phyloP scores from a whole-genome alignment of 2,797 vertebrate species.

The Coregonus sp. region DNA sequence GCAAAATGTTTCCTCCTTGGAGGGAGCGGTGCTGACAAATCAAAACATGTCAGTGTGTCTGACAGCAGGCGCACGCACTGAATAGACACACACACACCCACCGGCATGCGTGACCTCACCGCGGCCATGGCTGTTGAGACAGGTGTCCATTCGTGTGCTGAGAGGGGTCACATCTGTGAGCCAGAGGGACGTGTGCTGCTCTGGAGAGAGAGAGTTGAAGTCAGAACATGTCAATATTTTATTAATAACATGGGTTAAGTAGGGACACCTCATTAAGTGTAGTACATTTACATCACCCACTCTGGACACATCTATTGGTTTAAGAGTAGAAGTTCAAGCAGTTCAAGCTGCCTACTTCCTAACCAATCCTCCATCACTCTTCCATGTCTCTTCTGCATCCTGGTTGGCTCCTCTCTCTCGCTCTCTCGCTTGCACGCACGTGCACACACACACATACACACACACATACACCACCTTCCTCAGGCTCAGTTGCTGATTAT shows the following conservation, averaged over 20 bases:
- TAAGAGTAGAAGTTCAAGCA: background rate
- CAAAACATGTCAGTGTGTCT: conserved; percentile 57
- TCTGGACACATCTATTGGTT: conserved; percentile 51
- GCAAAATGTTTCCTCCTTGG: conserved; percentile 46
- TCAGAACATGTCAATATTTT: conserved; percentile 57
- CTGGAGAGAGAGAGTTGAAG: conserved; percentile 39
- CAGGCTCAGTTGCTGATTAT: conserved; percentile 8
- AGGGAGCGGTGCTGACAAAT: conserved; percentile 58
- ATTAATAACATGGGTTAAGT: conserved; percentile 58
- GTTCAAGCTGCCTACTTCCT: conserved; percentile 39
- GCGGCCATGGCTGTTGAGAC: conserved; percentile 62
- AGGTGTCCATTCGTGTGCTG: conserved; percentile 59
- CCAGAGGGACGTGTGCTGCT: conserved; percentile 55
- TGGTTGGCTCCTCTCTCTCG: conserved; percentile 23
- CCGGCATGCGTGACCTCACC: conserved; percentile 56
- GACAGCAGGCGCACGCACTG: conserved; percentile 32
- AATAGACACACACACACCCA: conserved; percentile 37
- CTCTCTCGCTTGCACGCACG: background rate
- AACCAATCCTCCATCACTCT: conserved; percentile 38
- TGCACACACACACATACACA: conserved; percentile 4
- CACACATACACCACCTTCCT: background rate
- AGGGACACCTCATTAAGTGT: conserved; percentile 58
- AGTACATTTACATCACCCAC: background rate
- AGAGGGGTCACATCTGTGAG: conserved; percentile 68
- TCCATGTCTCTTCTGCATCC: conserved; percentile 19